Percentiles rank a stretch among this genome's conserved stretches.
These are phyloP conservation scores for Hydraecia micacea DNA, from an alignment of 2,888 invertebrate genomes.

Conservation along the genomic window DNA sequence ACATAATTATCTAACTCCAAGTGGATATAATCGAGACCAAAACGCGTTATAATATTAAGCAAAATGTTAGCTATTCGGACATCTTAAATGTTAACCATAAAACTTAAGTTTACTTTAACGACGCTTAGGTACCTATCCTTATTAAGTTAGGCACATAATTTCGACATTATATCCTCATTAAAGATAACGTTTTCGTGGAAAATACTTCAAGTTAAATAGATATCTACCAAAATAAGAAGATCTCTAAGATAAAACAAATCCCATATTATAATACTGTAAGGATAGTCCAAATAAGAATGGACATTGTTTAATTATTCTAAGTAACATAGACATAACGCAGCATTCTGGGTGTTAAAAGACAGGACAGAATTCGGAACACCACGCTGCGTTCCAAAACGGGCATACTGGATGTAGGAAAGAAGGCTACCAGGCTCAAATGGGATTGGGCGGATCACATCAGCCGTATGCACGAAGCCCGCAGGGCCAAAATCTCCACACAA, in stretches of 20 bases:
- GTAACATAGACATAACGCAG: too few relatives aligned
- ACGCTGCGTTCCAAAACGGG: too few relatives aligned
- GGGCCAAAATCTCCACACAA: too few relatives aligned
- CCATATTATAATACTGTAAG: not conserved
- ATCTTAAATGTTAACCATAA: not conserved
- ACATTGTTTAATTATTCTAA: slow-evolving; percentile 4
- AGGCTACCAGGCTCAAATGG: too few relatives aligned
- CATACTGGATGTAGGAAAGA: too few relatives aligned
- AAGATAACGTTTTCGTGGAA: not conserved
- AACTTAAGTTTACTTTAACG: slow-evolving; percentile 3
- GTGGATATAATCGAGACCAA: not conserved
- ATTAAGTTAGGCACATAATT: slow-evolving; percentile 6
- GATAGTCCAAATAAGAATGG: slow-evolving; percentile 10
- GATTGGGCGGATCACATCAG: too few relatives aligned
- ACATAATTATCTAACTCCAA: not conserved
- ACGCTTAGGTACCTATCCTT: not conserved
- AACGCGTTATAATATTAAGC: not conserved
- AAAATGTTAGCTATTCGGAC: not conserved
- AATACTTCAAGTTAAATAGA: not conserved
- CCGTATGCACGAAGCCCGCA: too few relatives aligned
- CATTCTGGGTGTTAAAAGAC: too few relatives aligned
- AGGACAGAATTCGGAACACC: too few relatives aligned
- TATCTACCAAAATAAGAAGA: not conserved
- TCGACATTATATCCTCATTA: slow-evolving; percentile 18
- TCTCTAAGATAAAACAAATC: not conserved